Evolutionary conservation across 1,140 invertebrate species (phyloP).

Genomic region (Frieseomelitta varia): DNA sequence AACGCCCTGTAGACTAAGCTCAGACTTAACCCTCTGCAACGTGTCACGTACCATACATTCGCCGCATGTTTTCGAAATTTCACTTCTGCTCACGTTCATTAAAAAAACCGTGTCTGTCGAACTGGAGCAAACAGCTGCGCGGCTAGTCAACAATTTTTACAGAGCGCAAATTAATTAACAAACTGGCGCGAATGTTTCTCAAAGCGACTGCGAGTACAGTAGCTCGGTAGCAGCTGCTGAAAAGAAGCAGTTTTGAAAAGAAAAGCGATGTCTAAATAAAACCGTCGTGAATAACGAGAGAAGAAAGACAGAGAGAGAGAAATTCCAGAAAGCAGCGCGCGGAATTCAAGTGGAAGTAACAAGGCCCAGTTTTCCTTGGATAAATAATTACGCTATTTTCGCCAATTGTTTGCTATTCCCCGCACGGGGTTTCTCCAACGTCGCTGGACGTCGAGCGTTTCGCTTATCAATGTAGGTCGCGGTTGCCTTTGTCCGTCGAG

Average conservation of each 20-base stretch:
- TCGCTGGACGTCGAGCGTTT: constrained; percentile 1
- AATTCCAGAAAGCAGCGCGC: not conserved
- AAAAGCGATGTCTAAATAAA: not conserved
- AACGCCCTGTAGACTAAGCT: too few relatives aligned
- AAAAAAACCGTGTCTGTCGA: too few relatives aligned
- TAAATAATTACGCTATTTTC: constrained; percentile 55
- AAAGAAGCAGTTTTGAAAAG: not conserved
- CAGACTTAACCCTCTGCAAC: too few relatives aligned
- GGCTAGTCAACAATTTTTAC: too few relatives aligned
- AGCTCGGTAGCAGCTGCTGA: too few relatives aligned
- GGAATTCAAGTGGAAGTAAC: constrained; percentile 11
- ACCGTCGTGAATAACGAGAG: not conserved
- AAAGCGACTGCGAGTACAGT: too few relatives aligned
- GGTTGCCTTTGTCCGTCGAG: constrained; percentile 20
- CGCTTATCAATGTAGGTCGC: constrained; percentile 50
- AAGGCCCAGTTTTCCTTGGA: constrained; percentile 48
- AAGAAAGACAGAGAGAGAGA: not conserved
- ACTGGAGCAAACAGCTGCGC: too few relatives aligned
- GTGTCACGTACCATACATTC: too few relatives aligned
- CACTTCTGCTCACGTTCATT: too few relatives aligned
- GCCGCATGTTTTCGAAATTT: too few relatives aligned
- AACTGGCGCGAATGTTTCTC: too few relatives aligned
- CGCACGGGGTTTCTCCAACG: constrained; percentile 12
- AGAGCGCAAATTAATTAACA: too few relatives aligned
- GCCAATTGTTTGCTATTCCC: constrained; percentile 41